Evolutionary conservation across 2,888 invertebrate genomes (phyloP).

Genomic region (Synergus japonicus): DNA sequence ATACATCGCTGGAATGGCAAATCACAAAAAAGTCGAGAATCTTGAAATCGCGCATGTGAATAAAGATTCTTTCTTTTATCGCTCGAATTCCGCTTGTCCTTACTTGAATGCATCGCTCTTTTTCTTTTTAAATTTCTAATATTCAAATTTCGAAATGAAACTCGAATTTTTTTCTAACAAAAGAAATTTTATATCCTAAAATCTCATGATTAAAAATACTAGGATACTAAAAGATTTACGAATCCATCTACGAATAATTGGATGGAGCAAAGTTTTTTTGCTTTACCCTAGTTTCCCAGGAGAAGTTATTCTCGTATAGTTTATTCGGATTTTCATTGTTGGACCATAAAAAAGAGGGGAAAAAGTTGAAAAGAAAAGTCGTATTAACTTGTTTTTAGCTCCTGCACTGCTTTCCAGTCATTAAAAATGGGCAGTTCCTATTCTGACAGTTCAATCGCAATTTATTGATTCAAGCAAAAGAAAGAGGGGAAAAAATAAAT

Average conservation of each 20-base stretch:
- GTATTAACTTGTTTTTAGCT: constrained; percentile 1
- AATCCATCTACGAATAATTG: constrained; percentile 18
- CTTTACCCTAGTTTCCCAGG: constrained; percentile 19
- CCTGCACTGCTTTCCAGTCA: not conserved
- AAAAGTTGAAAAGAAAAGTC: constrained; percentile 28
- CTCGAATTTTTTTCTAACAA: not conserved
- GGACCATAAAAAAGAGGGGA: constrained; percentile 2
- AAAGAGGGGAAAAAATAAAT: not conserved
- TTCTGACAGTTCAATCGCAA: not conserved
- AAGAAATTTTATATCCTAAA: not conserved
- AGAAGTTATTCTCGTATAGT: constrained; percentile 3
- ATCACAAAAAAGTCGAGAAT: too few species aligned
- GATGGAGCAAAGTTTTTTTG: constrained; percentile 19
- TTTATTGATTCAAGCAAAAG: not conserved
- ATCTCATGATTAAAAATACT: not conserved
- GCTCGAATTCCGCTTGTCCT: too few species aligned
- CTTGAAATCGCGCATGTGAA: too few species aligned
- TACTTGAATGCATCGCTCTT: too few species aligned
- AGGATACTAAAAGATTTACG: not conserved
- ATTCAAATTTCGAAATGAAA: not conserved
- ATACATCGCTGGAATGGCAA: too few species aligned
- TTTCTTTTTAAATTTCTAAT: not conserved
- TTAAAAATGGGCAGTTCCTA: constrained; percentile 10
- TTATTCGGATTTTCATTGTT: constrained; percentile 19
- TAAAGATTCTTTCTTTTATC: too few species aligned